A percentile compares a stretch with the other conserved stretches of the same genome.
Evolutionary conservation across 2,888 invertebrate species (phyloP).

Genomic region (Drosophila atroscutellata): DNA sequence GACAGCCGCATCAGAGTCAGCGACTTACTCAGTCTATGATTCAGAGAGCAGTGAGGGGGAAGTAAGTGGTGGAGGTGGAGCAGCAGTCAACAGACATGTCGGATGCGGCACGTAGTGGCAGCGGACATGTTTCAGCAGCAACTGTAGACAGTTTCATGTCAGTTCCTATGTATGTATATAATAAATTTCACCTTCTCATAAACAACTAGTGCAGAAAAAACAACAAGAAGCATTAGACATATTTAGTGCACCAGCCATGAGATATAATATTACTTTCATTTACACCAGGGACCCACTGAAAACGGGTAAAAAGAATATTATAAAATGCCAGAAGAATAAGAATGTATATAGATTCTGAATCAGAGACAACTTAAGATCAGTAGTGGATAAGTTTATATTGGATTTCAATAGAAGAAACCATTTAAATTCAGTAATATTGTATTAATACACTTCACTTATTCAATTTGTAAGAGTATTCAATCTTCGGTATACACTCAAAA

Average conservation of each 20-base stretch:
- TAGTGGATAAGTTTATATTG: background rate
- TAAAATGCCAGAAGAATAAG: background rate
- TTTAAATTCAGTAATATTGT: background rate
- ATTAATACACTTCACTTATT: background rate
- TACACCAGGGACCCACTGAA: background rate
- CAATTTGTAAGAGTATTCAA: constrained; percentile 17
- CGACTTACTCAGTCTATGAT: constrained; percentile 10
- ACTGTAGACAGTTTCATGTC: constrained; percentile 38
- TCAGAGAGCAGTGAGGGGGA: background rate
- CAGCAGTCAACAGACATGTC: constrained; percentile 40
- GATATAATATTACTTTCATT: constrained; percentile 14
- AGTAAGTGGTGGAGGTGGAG: background rate
- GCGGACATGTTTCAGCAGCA: constrained; percentile 57
- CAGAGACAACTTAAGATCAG: background rate
- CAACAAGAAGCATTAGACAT: constrained; percentile 44
- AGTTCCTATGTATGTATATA: constrained; percentile 34
- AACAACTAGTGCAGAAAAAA: constrained; percentile 49
- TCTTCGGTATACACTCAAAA: background rate
- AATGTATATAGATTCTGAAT: background rate
- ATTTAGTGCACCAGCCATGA: constrained; percentile 54
- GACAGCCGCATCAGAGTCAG: constrained; percentile 19
- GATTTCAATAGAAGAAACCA: background rate
- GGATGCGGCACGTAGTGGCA: constrained; percentile 61
- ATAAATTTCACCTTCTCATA: constrained; percentile 68
- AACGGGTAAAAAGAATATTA: background rate